Conservation (phyloP, 2,797 vertebrate species). For the Loriculus beryllinus region DNA sequence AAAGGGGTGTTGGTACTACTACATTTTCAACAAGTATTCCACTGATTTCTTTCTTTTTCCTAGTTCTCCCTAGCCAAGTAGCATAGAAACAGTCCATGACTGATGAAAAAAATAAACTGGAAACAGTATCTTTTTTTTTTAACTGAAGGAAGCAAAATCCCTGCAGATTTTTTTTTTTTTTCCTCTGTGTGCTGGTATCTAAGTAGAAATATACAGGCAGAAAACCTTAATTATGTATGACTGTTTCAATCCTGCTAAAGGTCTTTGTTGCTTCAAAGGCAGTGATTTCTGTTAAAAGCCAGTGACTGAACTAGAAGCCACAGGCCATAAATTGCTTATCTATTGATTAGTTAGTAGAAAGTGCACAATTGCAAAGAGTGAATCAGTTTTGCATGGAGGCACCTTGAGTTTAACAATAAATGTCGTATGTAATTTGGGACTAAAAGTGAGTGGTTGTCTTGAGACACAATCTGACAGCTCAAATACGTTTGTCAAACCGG, state of each 20-base stretch:
- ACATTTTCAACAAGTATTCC: not conserved
- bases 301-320: not conserved
- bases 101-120: not conserved
- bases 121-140: not conserved
- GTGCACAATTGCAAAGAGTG: not conserved
- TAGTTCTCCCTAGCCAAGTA: not conserved
- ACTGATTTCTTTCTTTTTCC: not conserved
- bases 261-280: not conserved
- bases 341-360: conserved; percentile 52
- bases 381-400: conserved; percentile 2
- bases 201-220: not conserved
- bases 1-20: not conserved
- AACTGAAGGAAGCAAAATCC: not conserved
- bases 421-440: conserved; percentile 34
- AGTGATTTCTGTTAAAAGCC: conserved; percentile 29
- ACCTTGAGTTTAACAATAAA: conserved; percentile 59
- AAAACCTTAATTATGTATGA: not conserved
- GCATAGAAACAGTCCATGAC: not conserved
- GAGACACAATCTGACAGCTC: conserved; percentile 25
- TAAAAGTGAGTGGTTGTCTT: conserved; percentile 14
- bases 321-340: conserved; percentile 25
- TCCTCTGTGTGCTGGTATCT: not conserved
- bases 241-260: not conserved
- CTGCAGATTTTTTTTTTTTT: not conserved
- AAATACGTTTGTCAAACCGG: not conserved